These are phyloP conservation scores for Otocyon megalotis DNA, from an alignment of 2,113 vertebrate genomes.

Conservation along the genomic window DNA sequence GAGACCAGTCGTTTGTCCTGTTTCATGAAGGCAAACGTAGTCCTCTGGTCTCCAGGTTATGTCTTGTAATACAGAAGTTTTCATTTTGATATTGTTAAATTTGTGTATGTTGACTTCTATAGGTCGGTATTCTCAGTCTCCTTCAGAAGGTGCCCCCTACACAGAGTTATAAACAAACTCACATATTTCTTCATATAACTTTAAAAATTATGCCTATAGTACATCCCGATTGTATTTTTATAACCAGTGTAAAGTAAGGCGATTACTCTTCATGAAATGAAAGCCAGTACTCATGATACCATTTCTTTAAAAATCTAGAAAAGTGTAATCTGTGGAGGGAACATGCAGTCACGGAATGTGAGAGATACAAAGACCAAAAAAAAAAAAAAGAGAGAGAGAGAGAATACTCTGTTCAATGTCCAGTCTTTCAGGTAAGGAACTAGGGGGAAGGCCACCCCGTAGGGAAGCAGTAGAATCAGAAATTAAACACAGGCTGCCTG, in stretches of 20 bases:
- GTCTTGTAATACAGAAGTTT: background rate
- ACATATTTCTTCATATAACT: background rate
- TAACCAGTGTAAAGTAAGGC: background rate
- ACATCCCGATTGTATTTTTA: background rate
- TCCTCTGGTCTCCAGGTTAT: background rate
- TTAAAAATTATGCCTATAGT: background rate
- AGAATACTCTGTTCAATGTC: background rate
- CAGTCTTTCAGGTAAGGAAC: background rate
- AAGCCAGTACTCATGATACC: background rate
- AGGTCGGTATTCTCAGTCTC: background rate
- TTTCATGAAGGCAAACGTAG: background rate
- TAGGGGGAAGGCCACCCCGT: too few species aligned
- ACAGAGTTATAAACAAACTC: background rate
- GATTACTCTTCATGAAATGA: background rate
- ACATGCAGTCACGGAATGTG: background rate
- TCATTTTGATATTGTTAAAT: background rate
- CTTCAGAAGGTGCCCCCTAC: background rate
- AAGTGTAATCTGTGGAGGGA: background rate
- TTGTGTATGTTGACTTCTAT: background rate
- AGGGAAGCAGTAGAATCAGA: background rate
- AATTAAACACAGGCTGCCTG: background rate
- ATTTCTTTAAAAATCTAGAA: background rate
- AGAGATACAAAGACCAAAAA: background rate
- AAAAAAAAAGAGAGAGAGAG: background rate
- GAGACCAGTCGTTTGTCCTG: background rate